Percentiles rank a stretch among this genome's conserved stretches.
phyloP scores from a whole-genome alignment of 2,888 invertebrate species.

The Zootermopsis nevadensis region DNA sequence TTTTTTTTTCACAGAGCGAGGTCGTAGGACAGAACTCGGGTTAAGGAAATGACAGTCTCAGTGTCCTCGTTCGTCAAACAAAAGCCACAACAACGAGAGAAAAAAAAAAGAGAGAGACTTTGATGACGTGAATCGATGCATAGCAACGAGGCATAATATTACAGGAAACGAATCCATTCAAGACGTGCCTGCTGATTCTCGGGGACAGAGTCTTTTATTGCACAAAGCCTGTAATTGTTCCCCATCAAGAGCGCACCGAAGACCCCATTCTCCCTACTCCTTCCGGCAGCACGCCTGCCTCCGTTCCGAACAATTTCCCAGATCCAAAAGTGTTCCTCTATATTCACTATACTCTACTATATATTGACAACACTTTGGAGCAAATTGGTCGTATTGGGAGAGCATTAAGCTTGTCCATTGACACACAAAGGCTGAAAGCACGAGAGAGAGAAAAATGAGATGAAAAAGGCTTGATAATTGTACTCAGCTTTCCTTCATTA shows the following conservation, averaged over 20 bases:
- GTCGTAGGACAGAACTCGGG: background rate
- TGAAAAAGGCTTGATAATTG: constrained; percentile 47
- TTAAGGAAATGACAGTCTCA: constrained; percentile 37
- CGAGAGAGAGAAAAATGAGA: constrained; percentile 22
- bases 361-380: constrained; percentile 53
- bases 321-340: constrained; percentile 48
- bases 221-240: constrained; percentile 53
- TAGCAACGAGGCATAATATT: constrained; percentile 48
- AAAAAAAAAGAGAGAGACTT: constrained; percentile 28
- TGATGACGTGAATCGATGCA: constrained; percentile 41
- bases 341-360: constrained; percentile 52
- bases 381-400: constrained; percentile 53
- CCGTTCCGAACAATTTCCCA: constrained; percentile 52
- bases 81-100: constrained; percentile 46
- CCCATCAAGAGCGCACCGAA: constrained; percentile 43
- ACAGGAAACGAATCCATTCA: constrained; percentile 53
- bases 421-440: constrained; percentile 49
- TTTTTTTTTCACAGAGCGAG: too few relatives aligned
- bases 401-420: constrained; percentile 53
- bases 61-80: constrained; percentile 33
- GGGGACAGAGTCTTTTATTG: constrained; percentile 45
- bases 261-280: constrained; percentile 50
- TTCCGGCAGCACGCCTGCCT: constrained; percentile 50
- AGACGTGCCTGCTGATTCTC: constrained; percentile 47
- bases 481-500: constrained; percentile 49